phyloP scores from a whole-genome alignment of 2,797 vertebrate genomes.

The Astyanax mexicanus region DNA sequence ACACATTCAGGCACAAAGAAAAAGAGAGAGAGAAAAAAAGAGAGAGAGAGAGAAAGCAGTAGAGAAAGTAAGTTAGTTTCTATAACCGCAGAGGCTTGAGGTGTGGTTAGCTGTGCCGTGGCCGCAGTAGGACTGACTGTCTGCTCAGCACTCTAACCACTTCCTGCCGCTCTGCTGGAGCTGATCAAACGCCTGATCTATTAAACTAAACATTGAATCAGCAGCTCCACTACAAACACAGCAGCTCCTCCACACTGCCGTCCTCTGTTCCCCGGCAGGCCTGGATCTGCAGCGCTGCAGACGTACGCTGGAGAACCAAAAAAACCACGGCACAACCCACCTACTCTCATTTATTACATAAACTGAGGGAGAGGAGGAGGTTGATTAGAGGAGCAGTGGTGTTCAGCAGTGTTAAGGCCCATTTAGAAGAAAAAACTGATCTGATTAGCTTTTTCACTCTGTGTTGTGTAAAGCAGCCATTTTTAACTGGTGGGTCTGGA shows the following conservation, averaged over 20 bases:
- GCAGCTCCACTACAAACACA: slow-evolving; percentile 19
- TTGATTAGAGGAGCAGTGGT: not conserved
- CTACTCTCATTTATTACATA: not conserved
- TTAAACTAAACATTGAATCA: slow-evolving; percentile 47
- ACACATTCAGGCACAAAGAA: slow-evolving; percentile 25
- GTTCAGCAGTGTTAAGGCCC: not conserved
- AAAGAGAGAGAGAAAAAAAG: slow-evolving; percentile 35
- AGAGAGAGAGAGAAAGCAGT: slow-evolving; percentile 34
- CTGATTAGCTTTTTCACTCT: too few relatives aligned
- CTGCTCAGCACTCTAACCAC: slow-evolving; percentile 74
- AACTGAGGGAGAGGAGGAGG: not conserved
- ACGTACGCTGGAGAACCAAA: not conserved
- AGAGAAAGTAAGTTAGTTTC: slow-evolving; percentile 55
- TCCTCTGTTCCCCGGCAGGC: not conserved
- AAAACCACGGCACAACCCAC: not conserved
- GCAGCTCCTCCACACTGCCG: slow-evolving; percentile 15
- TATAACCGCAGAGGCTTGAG: slow-evolving; percentile 66
- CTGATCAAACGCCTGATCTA: slow-evolving; percentile 67
- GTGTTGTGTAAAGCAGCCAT: too few relatives aligned
- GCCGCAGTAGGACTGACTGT: slow-evolving; percentile 73
- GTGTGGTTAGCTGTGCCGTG: slow-evolving; percentile 72
- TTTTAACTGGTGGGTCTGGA: too few relatives aligned
- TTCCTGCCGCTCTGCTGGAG: slow-evolving; percentile 74
- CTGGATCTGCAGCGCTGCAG: not conserved
- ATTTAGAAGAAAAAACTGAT: too few relatives aligned